These are phyloP conservation scores for Ligdia adustata DNA, from an alignment of 2,888 invertebrate species.

Conservation along the genomic window DNA sequence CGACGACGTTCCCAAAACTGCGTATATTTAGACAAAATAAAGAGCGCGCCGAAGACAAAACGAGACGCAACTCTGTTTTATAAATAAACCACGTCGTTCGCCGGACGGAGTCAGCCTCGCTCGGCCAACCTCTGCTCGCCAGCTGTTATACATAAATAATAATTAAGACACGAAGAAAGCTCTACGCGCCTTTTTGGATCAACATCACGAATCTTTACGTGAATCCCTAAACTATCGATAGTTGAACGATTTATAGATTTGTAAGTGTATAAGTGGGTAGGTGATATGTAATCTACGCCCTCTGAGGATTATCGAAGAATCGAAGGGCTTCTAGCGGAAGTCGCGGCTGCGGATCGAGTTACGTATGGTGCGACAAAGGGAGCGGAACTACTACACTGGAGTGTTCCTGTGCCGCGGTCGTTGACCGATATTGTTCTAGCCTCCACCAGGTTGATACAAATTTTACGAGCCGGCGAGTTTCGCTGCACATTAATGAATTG, in stretches of 20 bases:
- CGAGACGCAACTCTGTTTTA: conserved; percentile 83
- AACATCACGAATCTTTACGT: conserved; percentile 33
- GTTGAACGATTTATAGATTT: conserved; percentile 40
- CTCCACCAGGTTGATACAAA: conserved; percentile 23
- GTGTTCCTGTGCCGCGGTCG: conserved; percentile 62
- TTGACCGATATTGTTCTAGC: conserved; percentile 46
- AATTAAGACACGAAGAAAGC: conserved; percentile 80
- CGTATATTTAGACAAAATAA: conserved; percentile 85
- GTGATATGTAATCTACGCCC: conserved; percentile 48
- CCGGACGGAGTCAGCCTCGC: conserved; percentile 75
- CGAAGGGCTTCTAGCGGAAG: conserved; percentile 79
- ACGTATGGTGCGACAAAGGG: conserved; percentile 65
- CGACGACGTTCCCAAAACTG: conserved; percentile 83
- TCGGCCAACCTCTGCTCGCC: conserved; percentile 77
- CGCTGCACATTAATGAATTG: conserved; percentile 23
- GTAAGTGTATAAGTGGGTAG: conserved; percentile 15
- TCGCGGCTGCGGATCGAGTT: conserved; percentile 71
- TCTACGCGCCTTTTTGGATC: conserved; percentile 52
- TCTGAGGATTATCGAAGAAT: conserved; percentile 64
- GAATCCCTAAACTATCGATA: conserved; percentile 29
- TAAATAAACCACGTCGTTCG: conserved; percentile 82
- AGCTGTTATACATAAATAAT: conserved; percentile 83
- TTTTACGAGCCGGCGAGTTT: conserved; percentile 16
- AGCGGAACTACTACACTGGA: conserved; percentile 70
- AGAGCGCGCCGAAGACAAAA: conserved; percentile 83